phyloP scores from a whole-genome alignment of 2,797 vertebrate genomes.

The Oryzias sinensis region DNA sequence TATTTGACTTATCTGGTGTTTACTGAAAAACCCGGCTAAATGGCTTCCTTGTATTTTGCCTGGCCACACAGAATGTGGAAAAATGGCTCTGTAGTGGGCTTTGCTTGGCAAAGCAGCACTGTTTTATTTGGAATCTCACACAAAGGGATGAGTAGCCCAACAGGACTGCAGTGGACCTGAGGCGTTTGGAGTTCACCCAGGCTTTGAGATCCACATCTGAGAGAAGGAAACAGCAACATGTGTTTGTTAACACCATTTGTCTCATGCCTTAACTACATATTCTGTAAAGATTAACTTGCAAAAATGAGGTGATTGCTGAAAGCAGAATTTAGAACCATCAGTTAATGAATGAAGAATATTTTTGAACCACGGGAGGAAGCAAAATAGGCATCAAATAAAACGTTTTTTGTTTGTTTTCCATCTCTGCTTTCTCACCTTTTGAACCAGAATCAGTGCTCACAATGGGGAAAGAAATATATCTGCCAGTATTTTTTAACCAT shows the following conservation, averaged over 20 bases:
- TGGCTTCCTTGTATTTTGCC: constrained; percentile 79
- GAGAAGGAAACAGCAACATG: constrained; percentile 65
- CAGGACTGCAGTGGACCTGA: constrained; percentile 60
- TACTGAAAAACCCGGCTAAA: constrained; percentile 64
- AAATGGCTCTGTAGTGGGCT: constrained; percentile 77
- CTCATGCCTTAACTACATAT: constrained; percentile 23
- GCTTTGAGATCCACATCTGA: constrained; percentile 71
- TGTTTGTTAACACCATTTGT: constrained; percentile 64
- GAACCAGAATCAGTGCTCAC: too few species aligned
- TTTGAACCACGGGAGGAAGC: too few species aligned
- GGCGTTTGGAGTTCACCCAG: constrained; percentile 69
- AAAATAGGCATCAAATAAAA: too few species aligned
- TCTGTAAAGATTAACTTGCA: constrained; percentile 35
- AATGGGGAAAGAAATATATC: too few species aligned
- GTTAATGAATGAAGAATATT: too few species aligned
- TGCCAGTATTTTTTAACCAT: too few species aligned
- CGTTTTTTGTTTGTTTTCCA: too few species aligned
- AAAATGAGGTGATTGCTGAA: background rate
- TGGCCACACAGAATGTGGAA: constrained; percentile 80
- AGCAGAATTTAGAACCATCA: background rate
- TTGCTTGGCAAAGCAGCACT: constrained; percentile 73
- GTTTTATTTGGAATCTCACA: constrained; percentile 81
- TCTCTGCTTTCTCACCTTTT: too few species aligned
- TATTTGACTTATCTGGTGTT: constrained; percentile 62
- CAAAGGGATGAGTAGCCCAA: constrained; percentile 80